These are phyloP conservation scores for Ictalurus furcatus DNA, from an alignment of 2,113 vertebrate species.

Conservation along the genomic window DNA sequence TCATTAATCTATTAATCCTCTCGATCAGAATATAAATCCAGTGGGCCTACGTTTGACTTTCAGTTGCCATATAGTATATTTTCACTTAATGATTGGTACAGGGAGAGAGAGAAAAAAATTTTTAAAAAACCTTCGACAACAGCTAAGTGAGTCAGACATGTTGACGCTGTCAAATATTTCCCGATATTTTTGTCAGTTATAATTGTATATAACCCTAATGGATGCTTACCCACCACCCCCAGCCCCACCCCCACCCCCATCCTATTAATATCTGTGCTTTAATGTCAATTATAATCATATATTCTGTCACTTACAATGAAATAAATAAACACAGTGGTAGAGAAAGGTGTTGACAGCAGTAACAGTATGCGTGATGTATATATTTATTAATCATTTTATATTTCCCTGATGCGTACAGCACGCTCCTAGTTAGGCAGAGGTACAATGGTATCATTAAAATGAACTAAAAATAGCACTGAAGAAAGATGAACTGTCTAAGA, in stretches of 20 bases:
- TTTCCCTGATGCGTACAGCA: not conserved
- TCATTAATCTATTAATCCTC: not conserved
- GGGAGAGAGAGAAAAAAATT: no score
- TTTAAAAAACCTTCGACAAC: not conserved
- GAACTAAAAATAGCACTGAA: not conserved
- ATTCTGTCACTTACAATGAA: not conserved
- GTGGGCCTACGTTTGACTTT: not conserved
- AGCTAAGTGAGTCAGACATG: not conserved
- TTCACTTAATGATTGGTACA: not conserved
- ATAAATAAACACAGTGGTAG: not conserved
- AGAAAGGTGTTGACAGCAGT: not conserved
- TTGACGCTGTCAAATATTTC: not conserved
- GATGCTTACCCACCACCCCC: not conserved
- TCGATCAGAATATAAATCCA: not conserved
- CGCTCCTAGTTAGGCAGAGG: not conserved
- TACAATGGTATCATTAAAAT: not conserved
- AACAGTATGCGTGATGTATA: not conserved
- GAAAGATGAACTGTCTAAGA: not conserved
- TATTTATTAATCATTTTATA: not conserved
- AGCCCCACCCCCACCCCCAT: no score
- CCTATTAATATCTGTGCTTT: not conserved
- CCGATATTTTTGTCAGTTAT: not conserved
- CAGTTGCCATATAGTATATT: not conserved
- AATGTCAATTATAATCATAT: not conserved
- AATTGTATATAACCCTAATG: not conserved